phyloP scores from a whole-genome alignment of 2,113 vertebrate genomes.

The Centrocercus urophasianus region DNA sequence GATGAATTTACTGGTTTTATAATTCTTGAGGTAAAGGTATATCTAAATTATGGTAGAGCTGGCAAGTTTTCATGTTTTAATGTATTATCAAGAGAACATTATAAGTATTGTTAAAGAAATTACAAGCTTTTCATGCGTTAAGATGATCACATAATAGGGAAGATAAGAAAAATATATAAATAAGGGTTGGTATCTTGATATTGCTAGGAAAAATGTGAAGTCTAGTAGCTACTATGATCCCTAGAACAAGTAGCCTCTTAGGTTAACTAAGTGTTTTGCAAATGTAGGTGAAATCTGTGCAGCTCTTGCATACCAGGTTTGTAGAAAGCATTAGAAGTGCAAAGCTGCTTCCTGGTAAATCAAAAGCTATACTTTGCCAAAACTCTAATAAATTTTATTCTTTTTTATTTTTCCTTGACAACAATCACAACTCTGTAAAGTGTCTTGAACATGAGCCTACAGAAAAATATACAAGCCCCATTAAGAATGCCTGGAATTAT shows the following conservation, averaged over 20 bases:
- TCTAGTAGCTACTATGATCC: not conserved
- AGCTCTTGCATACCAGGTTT: not conserved
- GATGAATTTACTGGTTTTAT: not conserved
- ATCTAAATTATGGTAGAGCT: not conserved
- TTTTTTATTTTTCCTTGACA: not conserved
- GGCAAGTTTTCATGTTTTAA: not conserved
- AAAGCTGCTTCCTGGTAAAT: not conserved
- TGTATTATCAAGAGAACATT: not conserved
- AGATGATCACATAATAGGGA: not conserved
- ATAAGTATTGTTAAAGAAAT: not conserved
- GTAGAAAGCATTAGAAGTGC: not conserved
- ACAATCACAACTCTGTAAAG: not conserved
- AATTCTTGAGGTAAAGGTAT: not conserved
- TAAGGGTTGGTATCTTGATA: not conserved
- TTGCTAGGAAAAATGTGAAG: not conserved
- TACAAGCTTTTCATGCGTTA: not conserved
- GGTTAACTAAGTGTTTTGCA: accelerated
- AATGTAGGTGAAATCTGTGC: not conserved
- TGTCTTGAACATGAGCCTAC: not conserved
- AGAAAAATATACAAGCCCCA: accelerated
- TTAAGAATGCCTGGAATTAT: not conserved
- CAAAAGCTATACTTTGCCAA: not conserved
- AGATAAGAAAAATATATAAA: not conserved
- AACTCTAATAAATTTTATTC: not conserved
- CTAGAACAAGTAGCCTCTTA: not conserved